Base-by-base conservation (phyloP, 2,888 invertebrate genomes). In the Coelinius sp. region DNA sequence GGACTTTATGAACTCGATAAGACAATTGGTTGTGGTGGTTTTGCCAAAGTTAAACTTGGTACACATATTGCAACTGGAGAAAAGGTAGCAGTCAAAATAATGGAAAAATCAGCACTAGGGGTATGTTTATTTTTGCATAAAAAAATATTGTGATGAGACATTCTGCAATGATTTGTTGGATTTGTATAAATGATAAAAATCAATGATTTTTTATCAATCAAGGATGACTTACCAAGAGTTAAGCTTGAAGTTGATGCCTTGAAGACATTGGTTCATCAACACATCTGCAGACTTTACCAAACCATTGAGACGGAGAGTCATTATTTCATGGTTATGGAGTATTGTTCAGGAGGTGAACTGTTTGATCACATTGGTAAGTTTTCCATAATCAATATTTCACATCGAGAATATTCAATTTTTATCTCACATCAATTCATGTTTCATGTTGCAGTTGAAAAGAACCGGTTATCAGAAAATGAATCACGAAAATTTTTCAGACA, bases 51-150 rank as follows among this genome's bases (percentile, higher is more conserved):
- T 8, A 94, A 94, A 84, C 88, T 94, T 66, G 94, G 92, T 7
- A 94, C 92, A 10, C 95, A 95, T 88, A 82, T 92, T 67, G 89
- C 93, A n/a, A 94, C 94, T 63, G 94, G 93, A 38, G 94, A 94
- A 84, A 93, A 93, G 86, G 94, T 94, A 66, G 95, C 95, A 53
- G 92, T 95, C 73, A 95, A 95, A 88, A 94, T 95, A 67, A 94
- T 95, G 92, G 93, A 94, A 81, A 95, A 95, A 87, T 88, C 89
- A 63, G 88, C 90, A 59, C 87, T 95, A 65, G 94, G 94, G 68
- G 92, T 92, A 88, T 88, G 90, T 85, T 49, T 10, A 46, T 41
- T 53, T 44, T 38, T 62, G n/a, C 56, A 44, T 56, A 0, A 41
- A 20, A 41, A 14, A 7, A 49, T 82, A 12, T 14, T 2, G n/a